Base-by-base conservation (phyloP, 2,888 invertebrate species). In the Argyresthia albistria region DNA sequence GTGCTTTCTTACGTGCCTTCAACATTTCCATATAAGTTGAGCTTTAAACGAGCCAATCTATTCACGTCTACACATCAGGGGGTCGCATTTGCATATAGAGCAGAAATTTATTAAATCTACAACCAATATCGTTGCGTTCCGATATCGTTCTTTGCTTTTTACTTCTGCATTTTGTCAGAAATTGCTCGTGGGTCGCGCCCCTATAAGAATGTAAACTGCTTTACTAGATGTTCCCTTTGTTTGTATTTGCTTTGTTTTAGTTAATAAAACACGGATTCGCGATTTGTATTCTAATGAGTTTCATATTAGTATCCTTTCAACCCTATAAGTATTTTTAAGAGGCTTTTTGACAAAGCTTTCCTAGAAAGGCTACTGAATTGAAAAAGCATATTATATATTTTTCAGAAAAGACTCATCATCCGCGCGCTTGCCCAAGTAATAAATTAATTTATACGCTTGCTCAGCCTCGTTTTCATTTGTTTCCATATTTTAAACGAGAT, bases 41-140 rank as follows among this genome's bases (percentile, higher is more conserved):
- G 87, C 77, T 83, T 81, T 86, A 87, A 87, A 86, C 86, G 87
- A 82, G 76, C 87, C 86, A 87, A 87, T 87, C 86, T 87, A 87
- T 87, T 87, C 86, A 83, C 84, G 87, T 86, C 87, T 87, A 86
- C 86, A 87, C 86, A 87, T 87, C 86, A 86, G 83, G 83, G 83
- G 81, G 81, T 77, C 83, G 74, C 80, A 87, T 87, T 87, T 87
- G 86, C 87, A 86, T 87, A 86, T 87, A 86, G 83, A 87, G 84
- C 82, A 84, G 84, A 84, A 86, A 87, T 87, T 87, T 87, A 87
- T 87, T 87, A 87, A 87, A 87, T 87, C 87, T 86, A 86, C 84
- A 80, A 84, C 82, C 86, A 86, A 87, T 87, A 87, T 84, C 77
- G 36, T 78, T 69, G 74, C 82, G 84, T 78, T 76, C 75, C 78